Percentiles rank a stretch among this genome's conserved stretches.
phyloP scores from a whole-genome alignment of 2,888 invertebrate species.

The Spodoptera littoralis region DNA sequence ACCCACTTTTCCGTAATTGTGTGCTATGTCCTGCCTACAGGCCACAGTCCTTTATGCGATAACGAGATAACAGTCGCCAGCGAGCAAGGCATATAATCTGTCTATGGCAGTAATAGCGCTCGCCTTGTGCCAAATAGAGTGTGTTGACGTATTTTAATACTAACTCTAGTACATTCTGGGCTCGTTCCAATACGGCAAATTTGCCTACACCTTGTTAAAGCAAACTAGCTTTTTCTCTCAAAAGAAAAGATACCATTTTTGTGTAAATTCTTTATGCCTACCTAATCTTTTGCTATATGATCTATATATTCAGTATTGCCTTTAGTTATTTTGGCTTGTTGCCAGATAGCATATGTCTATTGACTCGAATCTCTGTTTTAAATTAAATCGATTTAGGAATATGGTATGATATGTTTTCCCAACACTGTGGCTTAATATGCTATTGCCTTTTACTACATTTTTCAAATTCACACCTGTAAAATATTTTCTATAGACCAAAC shows the following conservation, averaged over 20 bases:
- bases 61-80: slow-evolving; percentile 27
- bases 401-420: too few relatives aligned
- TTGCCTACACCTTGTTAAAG: slow-evolving; percentile 22
- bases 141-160: slow-evolving; percentile 42
- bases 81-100: slow-evolving; percentile 33
- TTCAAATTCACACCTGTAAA: too few relatives aligned
- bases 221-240: slow-evolving; percentile 21
- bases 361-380: slow-evolving; percentile 37
- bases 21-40: slow-evolving; percentile 1
- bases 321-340: slow-evolving; percentile 19
- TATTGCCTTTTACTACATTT: too few relatives aligned
- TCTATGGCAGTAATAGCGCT: slow-evolving; percentile 43
- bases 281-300: slow-evolving; percentile 1
- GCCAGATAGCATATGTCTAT: slow-evolving; percentile 37
- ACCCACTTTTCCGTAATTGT: too few relatives aligned
- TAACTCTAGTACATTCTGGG: slow-evolving; percentile 34
- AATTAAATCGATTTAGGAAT: too few relatives aligned
- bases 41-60: slow-evolving; percentile 29
- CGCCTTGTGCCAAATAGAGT: slow-evolving; percentile 50
- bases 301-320: slow-evolving; percentile 21
- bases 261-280: background rate
- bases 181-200: slow-evolving; percentile 23
- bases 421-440: too few relatives aligned
- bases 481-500: too few relatives aligned
- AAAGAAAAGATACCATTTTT: slow-evolving; percentile 23